Base-by-base conservation (phyloP, 2,113 vertebrate species). In the Willisornis vidua region DNA sequence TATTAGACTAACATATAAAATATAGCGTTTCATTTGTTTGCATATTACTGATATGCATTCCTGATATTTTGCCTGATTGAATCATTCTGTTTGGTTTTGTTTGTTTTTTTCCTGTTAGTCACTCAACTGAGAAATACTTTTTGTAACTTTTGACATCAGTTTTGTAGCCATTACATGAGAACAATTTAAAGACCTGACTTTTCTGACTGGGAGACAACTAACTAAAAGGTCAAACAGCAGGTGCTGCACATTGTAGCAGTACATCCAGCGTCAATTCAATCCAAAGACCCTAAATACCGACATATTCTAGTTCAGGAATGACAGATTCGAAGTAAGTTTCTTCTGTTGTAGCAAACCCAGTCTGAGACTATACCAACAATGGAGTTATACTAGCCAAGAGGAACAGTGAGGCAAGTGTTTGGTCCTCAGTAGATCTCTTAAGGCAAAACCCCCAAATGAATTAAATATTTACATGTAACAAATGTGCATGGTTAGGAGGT, bases 331-430 rank as follows among this genome's bases (percentile, higher is more conserved):
- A 35, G 9, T 22, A 28, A 66, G 6, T 14, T 72, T 13, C 18
- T 65, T 20, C 33, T 75, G 11, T 48, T 4, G 1, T 8, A 73
- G 35, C 17, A 92, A 82, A 73, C 3, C 9, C 46, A 68, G 15
- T 1, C 0, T 23, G 22, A 80, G 14, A 39, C 37, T 48, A 2
- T 54, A 26, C 3, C 57, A 76, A n/a, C 18, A 57, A 6, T 33
- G 9, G 35, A 76, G 4, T 54, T 57, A 43, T 9, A 52, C 7
- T 6, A 24, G 10, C 14, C 22, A 19, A 77, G 51, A 0, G 0
- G 5, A 86, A 43, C 7, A 35, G 35, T 59, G 6, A 74, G 37
- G 84, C 13, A 18, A 39, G 33, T 41, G 2, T 77, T 33, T 54
- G 28, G 19, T 74, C 3, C 25, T 87, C 17, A 54, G 12, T 12